A percentile compares a stretch with the other conserved stretches of the same genome.
Evolutionary conservation across 2,797 vertebrate species (phyloP).

Genomic region (Hippopotamyrus pictus): DNA sequence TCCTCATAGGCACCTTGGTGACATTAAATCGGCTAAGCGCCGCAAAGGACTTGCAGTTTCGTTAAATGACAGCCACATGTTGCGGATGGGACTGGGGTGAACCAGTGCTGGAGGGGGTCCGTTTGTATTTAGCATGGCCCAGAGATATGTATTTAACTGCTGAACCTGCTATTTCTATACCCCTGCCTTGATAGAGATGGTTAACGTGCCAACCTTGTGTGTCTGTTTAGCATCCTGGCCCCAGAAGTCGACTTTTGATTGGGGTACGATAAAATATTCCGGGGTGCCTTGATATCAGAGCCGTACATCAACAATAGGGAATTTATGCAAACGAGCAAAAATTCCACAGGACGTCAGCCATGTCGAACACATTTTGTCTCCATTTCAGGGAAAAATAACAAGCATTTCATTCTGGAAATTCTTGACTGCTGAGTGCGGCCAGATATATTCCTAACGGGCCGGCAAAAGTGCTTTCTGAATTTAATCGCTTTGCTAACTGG

Average conservation of each 20-base stretch:
- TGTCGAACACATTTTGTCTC: background rate
- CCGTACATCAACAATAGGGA: conserved; percentile 5
- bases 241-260: background rate
- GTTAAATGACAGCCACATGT: background rate
- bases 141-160: background rate
- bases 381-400: conserved; percentile 14
- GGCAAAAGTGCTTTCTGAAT: background rate
- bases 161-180: background rate
- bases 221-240: background rate
- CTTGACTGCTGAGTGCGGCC: background rate
- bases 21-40: background rate
- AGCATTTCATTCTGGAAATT: conserved; percentile 14
- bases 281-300: background rate
- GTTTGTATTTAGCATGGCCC: background rate
- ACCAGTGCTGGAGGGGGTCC: background rate
- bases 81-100: background rate
- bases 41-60: background rate
- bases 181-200: background rate
- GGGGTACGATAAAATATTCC: background rate
- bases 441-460: background rate
- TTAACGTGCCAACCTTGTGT: background rate
- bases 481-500: background rate
- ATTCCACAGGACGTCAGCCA: background rate
- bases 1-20: background rate
- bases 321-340: conserved; percentile 8